Evolutionary conservation across 2,888 invertebrate genomes (phyloP).

Genomic region (Pantelozetes paolii): DNA sequence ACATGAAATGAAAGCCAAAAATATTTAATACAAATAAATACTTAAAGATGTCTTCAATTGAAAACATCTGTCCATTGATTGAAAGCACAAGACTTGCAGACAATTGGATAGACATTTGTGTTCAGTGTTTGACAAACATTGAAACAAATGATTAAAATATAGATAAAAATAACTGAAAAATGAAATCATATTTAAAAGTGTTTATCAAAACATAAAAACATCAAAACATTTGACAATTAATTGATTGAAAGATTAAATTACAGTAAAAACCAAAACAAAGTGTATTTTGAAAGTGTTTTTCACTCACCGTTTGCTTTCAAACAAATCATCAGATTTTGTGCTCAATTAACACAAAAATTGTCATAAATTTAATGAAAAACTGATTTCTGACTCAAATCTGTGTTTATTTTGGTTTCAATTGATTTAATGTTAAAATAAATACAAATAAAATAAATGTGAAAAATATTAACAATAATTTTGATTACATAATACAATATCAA

Average conservation of each 20-base stretch:
- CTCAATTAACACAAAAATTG: too few relatives aligned
- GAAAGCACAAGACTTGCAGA: neutral
- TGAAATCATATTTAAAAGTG: neutral
- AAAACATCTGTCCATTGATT: neutral
- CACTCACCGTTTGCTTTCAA: too few relatives aligned
- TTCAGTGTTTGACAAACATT: neutral
- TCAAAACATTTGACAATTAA: too few relatives aligned
- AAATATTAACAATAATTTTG: neutral
- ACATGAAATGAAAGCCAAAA: neutral
- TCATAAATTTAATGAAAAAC: too few relatives aligned
- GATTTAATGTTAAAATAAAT: neutral
- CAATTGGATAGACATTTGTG: neutral
- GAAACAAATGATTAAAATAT: too few relatives aligned
- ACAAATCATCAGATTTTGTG: too few relatives aligned
- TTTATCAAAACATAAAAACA: too few relatives aligned
- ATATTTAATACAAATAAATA: neutral
- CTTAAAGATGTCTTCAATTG: neutral
- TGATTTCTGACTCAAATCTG: too few relatives aligned
- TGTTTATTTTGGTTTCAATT: neutral
- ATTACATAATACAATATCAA: constrained; percentile 17
- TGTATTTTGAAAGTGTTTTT: too few relatives aligned
- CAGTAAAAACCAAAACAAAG: too few relatives aligned
- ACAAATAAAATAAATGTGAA: constrained; percentile 3
- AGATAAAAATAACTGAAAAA: neutral
- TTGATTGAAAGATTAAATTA: too few relatives aligned